Conservation (phyloP, 1,140 invertebrate species). For the Aphaenogaster ashmeadi region DNA sequence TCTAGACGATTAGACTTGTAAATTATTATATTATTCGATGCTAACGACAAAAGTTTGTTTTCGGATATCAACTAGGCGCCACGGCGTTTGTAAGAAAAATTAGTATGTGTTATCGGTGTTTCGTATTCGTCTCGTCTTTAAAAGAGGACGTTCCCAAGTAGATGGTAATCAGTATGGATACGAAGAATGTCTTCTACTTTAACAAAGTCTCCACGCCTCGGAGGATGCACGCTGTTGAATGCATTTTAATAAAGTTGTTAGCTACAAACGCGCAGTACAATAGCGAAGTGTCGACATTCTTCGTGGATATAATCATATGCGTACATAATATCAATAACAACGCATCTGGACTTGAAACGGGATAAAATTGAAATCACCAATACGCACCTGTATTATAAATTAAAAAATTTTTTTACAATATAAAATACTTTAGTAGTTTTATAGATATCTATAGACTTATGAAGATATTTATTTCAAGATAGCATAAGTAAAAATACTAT, state of each 20-base stretch:
- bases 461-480: neutral
- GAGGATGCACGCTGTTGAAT: neutral
- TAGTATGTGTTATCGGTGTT: constrained; percentile 51
- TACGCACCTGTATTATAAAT: neutral
- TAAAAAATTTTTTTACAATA: neutral
- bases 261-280: constrained; percentile 16
- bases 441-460: neutral
- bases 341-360: neutral
- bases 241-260: constrained; percentile 24
- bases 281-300: neutral
- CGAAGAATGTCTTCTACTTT: constrained; percentile 23
- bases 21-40: neutral
- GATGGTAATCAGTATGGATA: constrained; percentile 22
- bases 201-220: neutral
- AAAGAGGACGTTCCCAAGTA: neutral
- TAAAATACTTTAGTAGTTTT: neutral
- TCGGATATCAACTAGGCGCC: constrained; percentile 27
- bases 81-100: constrained; percentile 59
- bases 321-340: neutral
- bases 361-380: neutral
- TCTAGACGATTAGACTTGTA: neutral
- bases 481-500: neutral
- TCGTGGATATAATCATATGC: neutral
- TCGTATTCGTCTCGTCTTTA: neutral
- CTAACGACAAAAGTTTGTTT: constrained; percentile 21